These are phyloP conservation scores for Chelonoidis abingdonii DNA, from an alignment of 2,113 vertebrate species.

Conservation along the genomic window DNA sequence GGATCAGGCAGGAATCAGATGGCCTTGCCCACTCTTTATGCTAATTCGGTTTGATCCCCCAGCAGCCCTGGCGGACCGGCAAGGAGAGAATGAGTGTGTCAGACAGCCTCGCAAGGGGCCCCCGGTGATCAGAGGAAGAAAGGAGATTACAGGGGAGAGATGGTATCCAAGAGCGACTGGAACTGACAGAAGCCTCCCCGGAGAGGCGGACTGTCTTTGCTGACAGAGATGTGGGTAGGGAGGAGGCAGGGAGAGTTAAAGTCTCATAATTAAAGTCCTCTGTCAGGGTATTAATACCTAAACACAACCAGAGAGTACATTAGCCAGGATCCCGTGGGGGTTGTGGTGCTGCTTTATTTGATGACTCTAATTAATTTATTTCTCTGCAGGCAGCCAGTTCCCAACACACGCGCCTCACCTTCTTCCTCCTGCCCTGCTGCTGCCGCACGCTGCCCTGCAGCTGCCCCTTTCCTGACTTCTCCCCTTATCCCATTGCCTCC, in stretches of 20 bases:
- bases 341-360: conserved; percentile 16
- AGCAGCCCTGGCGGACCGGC: fast-evolving
- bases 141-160: neutral
- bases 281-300: conserved; percentile 23
- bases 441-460: neutral
- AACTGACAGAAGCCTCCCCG: neutral
- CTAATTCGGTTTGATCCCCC: neutral
- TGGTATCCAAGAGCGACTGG: neutral
- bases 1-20: neutral
- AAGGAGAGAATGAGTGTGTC: neutral
- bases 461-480: neutral
- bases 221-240: neutral
- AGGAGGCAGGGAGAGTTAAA: neutral
- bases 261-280: conserved; percentile 36
- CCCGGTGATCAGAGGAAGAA: neutral
- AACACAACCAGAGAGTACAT: neutral
- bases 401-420: fast-evolving
- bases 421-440: neutral
- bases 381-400: neutral
- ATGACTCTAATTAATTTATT: conserved; percentile 66
- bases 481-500: neutral
- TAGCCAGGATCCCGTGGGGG: conserved; percentile 29
- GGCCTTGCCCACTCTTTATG: fast-evolving
- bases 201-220: neutral
- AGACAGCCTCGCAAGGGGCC: neutral